These are phyloP conservation scores for Hemibagrus wyckioides DNA, from an alignment of 2,113 vertebrate species.

Conservation along the genomic window DNA sequence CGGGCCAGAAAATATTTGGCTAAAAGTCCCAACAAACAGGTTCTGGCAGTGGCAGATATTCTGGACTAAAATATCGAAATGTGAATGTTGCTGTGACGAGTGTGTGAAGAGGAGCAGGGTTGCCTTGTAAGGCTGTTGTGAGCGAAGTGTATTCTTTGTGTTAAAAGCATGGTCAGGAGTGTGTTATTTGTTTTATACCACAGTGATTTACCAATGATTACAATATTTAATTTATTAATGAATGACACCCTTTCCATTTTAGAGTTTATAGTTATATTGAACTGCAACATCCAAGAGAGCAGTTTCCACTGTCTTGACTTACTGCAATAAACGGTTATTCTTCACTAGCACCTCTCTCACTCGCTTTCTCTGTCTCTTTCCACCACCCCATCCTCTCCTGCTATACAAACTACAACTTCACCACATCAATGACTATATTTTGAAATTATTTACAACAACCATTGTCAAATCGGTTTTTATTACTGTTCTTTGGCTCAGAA, in stretches of 20 bases:
- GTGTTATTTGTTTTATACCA: neutral
- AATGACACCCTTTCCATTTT: neutral
- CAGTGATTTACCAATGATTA: neutral
- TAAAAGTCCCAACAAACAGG: neutral
- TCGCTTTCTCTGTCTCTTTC: neutral
- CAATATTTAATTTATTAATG: neutral
- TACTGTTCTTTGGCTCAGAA: neutral
- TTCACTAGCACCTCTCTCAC: neutral
- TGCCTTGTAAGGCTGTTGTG: neutral
- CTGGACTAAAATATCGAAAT: neutral
- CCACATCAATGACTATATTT: neutral
- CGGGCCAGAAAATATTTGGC: neutral
- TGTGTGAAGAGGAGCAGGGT: neutral
- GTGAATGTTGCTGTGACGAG: neutral
- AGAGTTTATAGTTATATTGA: neutral
- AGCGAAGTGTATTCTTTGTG: neutral
- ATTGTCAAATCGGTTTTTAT: neutral
- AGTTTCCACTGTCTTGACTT: neutral
- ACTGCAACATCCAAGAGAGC: neutral
- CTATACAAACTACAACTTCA: too few species aligned
- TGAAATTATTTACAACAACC: neutral
- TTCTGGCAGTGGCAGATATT: neutral
- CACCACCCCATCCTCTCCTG: neutral
- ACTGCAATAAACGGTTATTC: neutral
- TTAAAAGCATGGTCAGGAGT: neutral